These are phyloP conservation scores for Bemisia tabaci DNA, from an alignment of 1,140 invertebrate genomes.

Conservation along the genomic window DNA sequence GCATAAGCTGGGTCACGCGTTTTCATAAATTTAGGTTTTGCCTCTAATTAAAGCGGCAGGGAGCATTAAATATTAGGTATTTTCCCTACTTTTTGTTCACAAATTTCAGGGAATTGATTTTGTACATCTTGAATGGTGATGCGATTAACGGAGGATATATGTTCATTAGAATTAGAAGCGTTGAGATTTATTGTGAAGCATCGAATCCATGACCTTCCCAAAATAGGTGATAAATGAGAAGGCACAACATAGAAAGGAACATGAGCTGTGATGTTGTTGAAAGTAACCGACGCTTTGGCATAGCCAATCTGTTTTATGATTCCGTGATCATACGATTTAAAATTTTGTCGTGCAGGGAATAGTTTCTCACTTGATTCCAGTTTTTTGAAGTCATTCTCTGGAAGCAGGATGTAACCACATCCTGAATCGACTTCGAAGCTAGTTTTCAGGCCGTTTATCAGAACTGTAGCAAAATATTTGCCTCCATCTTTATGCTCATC, in stretches of 20 bases:
- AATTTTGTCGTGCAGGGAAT: constrained; percentile 7
- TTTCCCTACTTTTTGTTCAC: constrained; percentile 15
- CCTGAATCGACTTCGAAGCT: constrained; percentile 13
- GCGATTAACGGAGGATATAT: too few species aligned
- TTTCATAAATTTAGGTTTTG: constrained; percentile 6
- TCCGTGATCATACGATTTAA: constrained; percentile 17
- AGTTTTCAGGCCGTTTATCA: too few species aligned
- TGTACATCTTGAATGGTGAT: too few species aligned
- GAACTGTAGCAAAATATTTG: too few species aligned
- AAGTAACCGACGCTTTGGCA: too few species aligned
- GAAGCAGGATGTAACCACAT: constrained; percentile 4
- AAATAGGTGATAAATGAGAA: too few species aligned
- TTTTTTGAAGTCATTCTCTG: not conserved
- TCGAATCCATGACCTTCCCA: too few species aligned
- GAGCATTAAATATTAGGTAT: constrained; percentile 10
- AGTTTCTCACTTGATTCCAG: not conserved
- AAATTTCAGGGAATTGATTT: constrained; percentile 12
- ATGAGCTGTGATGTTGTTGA: too few species aligned
- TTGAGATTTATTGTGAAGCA: too few species aligned
- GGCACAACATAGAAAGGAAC: too few species aligned
- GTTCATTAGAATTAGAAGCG: too few species aligned
- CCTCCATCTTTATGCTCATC: too few species aligned
- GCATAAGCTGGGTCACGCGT: constrained; percentile 10
- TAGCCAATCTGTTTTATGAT: constrained; percentile 16
- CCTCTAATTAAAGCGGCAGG: not conserved